Evolutionary conservation across 53 echinoderm and acorn worm genomes (phyloP).

Genomic region (Holothuria leucospilota): DNA sequence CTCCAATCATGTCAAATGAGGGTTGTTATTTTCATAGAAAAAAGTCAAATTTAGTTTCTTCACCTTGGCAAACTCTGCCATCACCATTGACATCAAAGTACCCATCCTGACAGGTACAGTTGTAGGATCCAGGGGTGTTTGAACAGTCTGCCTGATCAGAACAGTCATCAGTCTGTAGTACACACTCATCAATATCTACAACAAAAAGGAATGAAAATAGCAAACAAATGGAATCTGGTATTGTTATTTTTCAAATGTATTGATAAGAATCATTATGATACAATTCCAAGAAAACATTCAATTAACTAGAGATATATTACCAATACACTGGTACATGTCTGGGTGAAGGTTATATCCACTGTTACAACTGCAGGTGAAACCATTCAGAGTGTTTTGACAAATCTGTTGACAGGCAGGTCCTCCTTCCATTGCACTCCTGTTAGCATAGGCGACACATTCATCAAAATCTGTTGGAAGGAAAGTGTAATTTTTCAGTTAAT

Average conservation of each 20-base stretch:
- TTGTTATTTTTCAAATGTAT: too few relatives aligned
- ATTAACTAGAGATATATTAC: slow-evolving; percentile 31
- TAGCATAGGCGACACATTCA: slow-evolving; percentile 70
- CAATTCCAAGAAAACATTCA: too few relatives aligned
- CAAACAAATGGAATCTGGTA: too few relatives aligned
- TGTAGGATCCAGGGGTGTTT: slow-evolving; percentile 60
- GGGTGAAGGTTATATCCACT: slow-evolving; percentile 81
- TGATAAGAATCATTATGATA: too few relatives aligned
- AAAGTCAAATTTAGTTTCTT: too few relatives aligned
- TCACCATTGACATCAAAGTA: slow-evolving; percentile 52
- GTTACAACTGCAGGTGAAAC: slow-evolving; percentile 63
- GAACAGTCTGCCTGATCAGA: slow-evolving; percentile 52
- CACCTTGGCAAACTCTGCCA: slow-evolving; percentile 51
- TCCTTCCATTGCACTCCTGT: slow-evolving; percentile 50
- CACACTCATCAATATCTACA: slow-evolving; percentile 73
- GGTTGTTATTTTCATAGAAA: too few relatives aligned
- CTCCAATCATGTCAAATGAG: too few relatives aligned
- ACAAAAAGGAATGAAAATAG: neutral
- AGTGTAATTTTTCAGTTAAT: neutral
- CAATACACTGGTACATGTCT: slow-evolving; percentile 73
- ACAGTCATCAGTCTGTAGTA: slow-evolving; percentile 50
- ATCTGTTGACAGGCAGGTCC: slow-evolving; percentile 82
- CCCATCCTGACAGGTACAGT: slow-evolving; percentile 66
- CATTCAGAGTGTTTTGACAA: slow-evolving; percentile 77
- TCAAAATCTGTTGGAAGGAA: slow-evolving; percentile 65